Evolutionary conservation across 2,797 vertebrate species (phyloP), one percentile per base, ranked within the genome.

Genomic region (Fistularia commersonii): DNA sequence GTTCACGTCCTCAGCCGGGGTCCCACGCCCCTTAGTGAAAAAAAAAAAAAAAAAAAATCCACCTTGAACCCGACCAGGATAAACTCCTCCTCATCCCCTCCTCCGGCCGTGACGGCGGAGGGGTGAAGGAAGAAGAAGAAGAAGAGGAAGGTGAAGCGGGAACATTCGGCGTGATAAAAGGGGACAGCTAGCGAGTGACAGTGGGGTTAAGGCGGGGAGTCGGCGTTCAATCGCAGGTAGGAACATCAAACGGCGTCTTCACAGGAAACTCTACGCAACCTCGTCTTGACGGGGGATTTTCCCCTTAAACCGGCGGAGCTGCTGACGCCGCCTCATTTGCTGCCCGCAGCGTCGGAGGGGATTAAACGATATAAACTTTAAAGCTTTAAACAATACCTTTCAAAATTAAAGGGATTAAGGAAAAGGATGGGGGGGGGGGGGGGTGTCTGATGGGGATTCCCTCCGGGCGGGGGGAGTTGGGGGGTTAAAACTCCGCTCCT

Each of bases 241-340:
- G 75, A 87, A 91, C 90, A 90, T 92, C 90, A 92, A 91, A 92
- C 88, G 54, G 69, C 0, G 71, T 88, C 89, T 92, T 92, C 89
- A 91, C 88, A 91, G 84, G 82, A 83, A 85, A 82, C 74, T n/a
- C 81, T 72, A 64, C 64, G 81, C 88, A 88, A 83, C 80, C 87
- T 84, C 66, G 86, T 88, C 87, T 90, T 85, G 85, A 85, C 82
- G 82, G 72, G 85, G 86, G 90, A 87, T 91, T 91, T 90, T 88
- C 48, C 37, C 42, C 14, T 13, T 8, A 8, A 44, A 15, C 42
- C 42, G 77, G 66, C 66, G 70, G 45, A 80, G 83, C 83, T 85
- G 84, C 87, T 89, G 90, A 90, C 88, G 85, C 69, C 77, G 84
- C 84, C 89, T 89, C 83, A 85, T 88, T 89, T 84, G 84, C 88